Percentiles rank a stretch among this genome's conserved stretches.
phyloP scores from a whole-genome alignment of 2,888 invertebrate genomes.

The Salpingus planirostris region DNA sequence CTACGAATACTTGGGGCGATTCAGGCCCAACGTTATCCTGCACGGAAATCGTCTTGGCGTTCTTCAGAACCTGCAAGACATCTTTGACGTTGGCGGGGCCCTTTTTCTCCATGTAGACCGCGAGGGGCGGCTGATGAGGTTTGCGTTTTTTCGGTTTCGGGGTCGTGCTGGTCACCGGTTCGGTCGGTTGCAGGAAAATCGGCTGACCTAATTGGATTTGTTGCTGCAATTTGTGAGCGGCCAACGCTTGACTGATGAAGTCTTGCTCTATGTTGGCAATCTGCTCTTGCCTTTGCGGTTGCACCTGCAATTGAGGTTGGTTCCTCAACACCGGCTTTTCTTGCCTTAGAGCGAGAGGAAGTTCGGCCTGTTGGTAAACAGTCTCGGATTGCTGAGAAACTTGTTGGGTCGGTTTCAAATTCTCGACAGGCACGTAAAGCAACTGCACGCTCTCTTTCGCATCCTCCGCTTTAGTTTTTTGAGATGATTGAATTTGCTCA shows the following conservation, averaged over 20 bases:
- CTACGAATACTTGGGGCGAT: slow-evolving; percentile 72
- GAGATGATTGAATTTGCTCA: slow-evolving; percentile 2
- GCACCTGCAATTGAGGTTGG: too few species aligned
- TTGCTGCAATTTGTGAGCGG: slow-evolving; percentile 37
- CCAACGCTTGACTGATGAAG: slow-evolving; percentile 38
- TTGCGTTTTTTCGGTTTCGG: slow-evolving; percentile 50
- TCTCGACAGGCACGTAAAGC: slow-evolving; percentile 72
- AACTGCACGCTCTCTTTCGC: slow-evolving; percentile 61
- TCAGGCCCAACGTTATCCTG: slow-evolving; percentile 62
- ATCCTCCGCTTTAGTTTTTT: slow-evolving; percentile 9
- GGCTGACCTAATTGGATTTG: slow-evolving; percentile 30
- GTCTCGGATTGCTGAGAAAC: slow-evolving; percentile 41
- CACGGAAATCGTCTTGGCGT: slow-evolving; percentile 66
- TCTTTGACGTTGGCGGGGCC: slow-evolving; percentile 56
- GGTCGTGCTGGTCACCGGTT: slow-evolving; percentile 40
- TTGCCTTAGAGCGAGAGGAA: slow-evolving; percentile 6
- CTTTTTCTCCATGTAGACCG: slow-evolving; percentile 63
- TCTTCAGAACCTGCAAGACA: slow-evolving; percentile 59
- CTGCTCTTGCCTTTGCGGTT: slow-evolving; percentile 1
- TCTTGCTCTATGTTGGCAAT: slow-evolving; percentile 36
- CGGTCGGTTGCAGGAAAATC: slow-evolving; percentile 26
- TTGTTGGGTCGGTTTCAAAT: slow-evolving; percentile 42
- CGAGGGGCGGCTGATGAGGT: slow-evolving; percentile 77
- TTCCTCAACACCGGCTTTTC: too few species aligned
- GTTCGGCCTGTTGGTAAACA: slow-evolving; percentile 36